phyloP scores from a whole-genome alignment of 2,797 vertebrate species.

The Tamandua tetradactyla region DNA sequence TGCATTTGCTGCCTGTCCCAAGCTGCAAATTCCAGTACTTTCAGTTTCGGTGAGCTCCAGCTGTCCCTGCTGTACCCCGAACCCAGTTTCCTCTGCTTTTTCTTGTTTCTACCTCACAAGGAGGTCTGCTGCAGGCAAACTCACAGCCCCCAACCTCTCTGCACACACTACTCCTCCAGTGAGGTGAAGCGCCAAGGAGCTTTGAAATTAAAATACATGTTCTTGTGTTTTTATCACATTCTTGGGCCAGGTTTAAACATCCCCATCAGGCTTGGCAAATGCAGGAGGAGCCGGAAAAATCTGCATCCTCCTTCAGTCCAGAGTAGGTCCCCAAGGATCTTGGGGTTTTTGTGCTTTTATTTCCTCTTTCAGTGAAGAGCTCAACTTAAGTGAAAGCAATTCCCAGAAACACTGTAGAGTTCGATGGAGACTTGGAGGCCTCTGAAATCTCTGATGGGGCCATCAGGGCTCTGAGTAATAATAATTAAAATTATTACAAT shows the following conservation, averaged over 20 bases:
- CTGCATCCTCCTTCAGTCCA: background rate
- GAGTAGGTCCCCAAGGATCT: background rate
- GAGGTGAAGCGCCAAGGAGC: background rate
- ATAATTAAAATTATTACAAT: background rate
- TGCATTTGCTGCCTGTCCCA: background rate
- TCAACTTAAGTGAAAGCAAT: background rate
- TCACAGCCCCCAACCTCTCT: background rate
- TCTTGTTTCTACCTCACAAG: background rate
- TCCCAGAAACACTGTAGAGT: background rate
- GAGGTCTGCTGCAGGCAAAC: background rate
- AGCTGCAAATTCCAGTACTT: background rate
- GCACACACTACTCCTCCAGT: background rate
- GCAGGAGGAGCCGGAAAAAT: background rate
- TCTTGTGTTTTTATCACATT: background rate
- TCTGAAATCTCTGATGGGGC: background rate
- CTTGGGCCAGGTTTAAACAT: background rate
- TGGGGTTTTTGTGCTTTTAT: background rate
- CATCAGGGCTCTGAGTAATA: background rate
- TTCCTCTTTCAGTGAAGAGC: slow-evolving; percentile 31
- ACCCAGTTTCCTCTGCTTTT: background rate
- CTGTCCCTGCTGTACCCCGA: background rate
- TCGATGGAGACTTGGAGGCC: background rate
- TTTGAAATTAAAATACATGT: background rate
- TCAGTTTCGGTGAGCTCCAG: background rate
- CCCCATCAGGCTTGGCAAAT: background rate